Evolutionary conservation across 2,113 vertebrate species (phyloP).

Genomic region (Arvicanthis niloticus): DNA sequence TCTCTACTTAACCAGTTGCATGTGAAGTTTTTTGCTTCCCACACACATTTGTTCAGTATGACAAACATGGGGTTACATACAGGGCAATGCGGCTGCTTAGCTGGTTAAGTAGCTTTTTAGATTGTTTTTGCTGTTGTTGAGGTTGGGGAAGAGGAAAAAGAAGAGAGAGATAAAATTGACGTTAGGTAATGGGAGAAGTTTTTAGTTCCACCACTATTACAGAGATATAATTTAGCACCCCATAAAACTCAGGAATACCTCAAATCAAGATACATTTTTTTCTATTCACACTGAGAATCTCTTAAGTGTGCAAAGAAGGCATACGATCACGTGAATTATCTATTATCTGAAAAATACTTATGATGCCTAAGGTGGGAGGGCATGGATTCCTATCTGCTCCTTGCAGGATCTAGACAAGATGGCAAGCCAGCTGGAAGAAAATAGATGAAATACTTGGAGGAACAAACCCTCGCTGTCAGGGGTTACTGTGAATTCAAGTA

Average conservation of each 20-base stretch:
- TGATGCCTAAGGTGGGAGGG: conserved; percentile 76
- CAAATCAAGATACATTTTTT: conserved; percentile 76
- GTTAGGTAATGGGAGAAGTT: conserved; percentile 28
- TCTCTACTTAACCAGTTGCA: background rate
- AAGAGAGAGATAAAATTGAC: conserved; percentile 56
- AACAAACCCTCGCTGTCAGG: conserved; percentile 62
- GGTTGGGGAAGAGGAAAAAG: background rate
- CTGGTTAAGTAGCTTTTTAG: background rate
- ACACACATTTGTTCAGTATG: background rate
- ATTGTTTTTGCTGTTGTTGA: conserved; percentile 57
- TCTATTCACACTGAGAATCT: conserved; percentile 75
- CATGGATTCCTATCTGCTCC: conserved; percentile 78
- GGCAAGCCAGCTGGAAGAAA: conserved; percentile 75
- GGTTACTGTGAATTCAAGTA: conserved; percentile 76
- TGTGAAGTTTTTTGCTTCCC: background rate
- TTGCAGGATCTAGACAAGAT: conserved; percentile 72
- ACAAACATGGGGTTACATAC: background rate
- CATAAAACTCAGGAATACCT: conserved; percentile 79
- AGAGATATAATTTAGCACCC: conserved; percentile 69
- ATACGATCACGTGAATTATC: conserved; percentile 69
- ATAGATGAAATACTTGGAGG: conserved; percentile 80
- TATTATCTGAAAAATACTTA: conserved; percentile 83
- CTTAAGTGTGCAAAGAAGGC: conserved; percentile 78
- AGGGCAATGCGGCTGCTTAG: conserved; percentile 38
- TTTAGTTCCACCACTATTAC: conserved; percentile 32